phyloP scores from a whole-genome alignment of 2,797 vertebrate genomes.

The Fratercula arctica region DNA sequence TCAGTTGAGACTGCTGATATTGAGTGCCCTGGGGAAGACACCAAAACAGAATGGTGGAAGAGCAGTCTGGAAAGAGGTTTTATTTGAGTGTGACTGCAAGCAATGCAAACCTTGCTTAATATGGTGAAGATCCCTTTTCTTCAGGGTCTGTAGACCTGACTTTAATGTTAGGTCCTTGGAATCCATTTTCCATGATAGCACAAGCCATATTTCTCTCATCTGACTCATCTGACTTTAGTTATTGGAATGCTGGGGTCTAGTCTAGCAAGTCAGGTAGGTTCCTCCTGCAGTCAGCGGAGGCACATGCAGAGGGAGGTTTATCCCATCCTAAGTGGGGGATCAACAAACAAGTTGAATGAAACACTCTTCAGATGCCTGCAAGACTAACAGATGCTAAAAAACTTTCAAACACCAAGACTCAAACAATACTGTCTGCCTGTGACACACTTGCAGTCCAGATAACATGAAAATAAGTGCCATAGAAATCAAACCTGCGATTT shows the following conservation, averaged over 20 bases:
- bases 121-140: neutral
- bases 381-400: neutral
- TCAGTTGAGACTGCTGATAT: neutral
- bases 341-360: neutral
- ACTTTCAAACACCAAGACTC: neutral
- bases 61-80: neutral
- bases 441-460: neutral
- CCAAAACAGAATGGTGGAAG: neutral
- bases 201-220: neutral
- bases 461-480: neutral
- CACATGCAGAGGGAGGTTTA: neutral
- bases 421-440: neutral
- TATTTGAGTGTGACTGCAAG: neutral
- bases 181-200: neutral
- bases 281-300: accelerated
- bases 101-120: neutral
- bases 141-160: neutral
- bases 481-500: neutral
- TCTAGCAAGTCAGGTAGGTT: neutral
- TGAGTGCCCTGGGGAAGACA: neutral
- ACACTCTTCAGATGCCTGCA: neutral
- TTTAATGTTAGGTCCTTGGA: neutral
- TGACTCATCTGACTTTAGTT: neutral
- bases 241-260: neutral
- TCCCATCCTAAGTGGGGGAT: neutral